Evolutionary conservation across 2,888 invertebrate genomes (phyloP), one percentile per base, ranked within the genome.

Genomic region (Catocala nupta): DNA sequence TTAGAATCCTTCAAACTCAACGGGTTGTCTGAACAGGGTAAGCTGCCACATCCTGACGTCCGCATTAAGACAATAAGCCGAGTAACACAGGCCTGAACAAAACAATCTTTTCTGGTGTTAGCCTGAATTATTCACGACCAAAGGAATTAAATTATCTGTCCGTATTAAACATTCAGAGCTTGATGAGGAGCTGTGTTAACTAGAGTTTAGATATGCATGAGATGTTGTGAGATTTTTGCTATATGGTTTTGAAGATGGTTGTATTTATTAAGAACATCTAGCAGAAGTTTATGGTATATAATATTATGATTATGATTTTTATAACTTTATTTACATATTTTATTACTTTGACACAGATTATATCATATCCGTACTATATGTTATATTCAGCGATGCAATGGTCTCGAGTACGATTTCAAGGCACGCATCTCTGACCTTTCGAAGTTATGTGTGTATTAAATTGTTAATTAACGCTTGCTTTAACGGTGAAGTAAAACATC

Each of bases 141-240:
- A 70, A 69, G 63, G 70, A 75, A 81, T 81, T 80, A 79, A 82
- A 81, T 81, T 80, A 82, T 82, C 81, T 65, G 70, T 72, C 63
- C 56, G 63, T 50, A 63, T 78, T 66, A 73, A 77, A 70, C 53
- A 76, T 80, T 74, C 70, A 77, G 42, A 33, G 47, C 36, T 50
- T 68, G 68, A 77, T 71, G 68, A 77, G 64, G 11, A 60, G 64
- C 64, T 57, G 36, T 11, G 59, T 66, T 67, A 67, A 71, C 74
- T 64, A 55, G 11, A 65, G 48, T 70, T 64, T 66, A 68, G 68
- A 65, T 65, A 71, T 80, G 72, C 66, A 80, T 70, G 68, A 70
- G 63, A 52, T 65, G 69, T 67, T 55, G 59, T 47, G 61, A 66
- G 62, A 65, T 67, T 69, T 66, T 45, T 45, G 45, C 13, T 45